phyloP scores from a whole-genome alignment of 2,797 vertebrate species.

The Tadarida brasiliensis region DNA sequence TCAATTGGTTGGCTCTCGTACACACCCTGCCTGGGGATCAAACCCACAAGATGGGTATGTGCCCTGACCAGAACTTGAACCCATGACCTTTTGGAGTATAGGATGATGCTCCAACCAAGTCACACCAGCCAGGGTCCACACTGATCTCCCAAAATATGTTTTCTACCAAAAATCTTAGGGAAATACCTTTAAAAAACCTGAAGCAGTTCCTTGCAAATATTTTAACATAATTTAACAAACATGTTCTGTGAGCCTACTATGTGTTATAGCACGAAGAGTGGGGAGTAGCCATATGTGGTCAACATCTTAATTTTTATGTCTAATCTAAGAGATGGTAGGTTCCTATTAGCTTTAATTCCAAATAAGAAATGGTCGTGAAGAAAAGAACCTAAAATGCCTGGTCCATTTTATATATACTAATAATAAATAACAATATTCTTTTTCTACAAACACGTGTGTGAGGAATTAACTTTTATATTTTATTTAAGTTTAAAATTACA shows the following conservation, averaged over 20 bases:
- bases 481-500: slow-evolving; percentile 27
- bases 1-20: too few relatives aligned
- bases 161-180: background rate
- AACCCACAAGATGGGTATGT: too few relatives aligned
- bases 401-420: background rate
- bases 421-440: background rate
- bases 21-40: too few relatives aligned
- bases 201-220: background rate
- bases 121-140: too few relatives aligned
- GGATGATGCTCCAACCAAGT: too few relatives aligned
- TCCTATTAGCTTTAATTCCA: slow-evolving; percentile 22
- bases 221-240: slow-evolving; percentile 21
- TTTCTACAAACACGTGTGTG: background rate
- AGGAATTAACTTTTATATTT: background rate
- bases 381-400: background rate
- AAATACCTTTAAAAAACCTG: background rate
- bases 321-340: background rate
- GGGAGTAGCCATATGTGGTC: background rate
- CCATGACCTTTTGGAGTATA: too few relatives aligned
- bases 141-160: background rate
- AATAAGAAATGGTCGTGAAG: background rate
- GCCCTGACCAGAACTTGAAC: too few relatives aligned
- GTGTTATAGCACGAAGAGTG: background rate
- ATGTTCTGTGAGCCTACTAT: background rate
- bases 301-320: background rate